Percentiles rank a stretch among this genome's conserved stretches.
Conservation (phyloP, 2,113 vertebrate genomes). For the Erythrocercus mccallii region DNA sequence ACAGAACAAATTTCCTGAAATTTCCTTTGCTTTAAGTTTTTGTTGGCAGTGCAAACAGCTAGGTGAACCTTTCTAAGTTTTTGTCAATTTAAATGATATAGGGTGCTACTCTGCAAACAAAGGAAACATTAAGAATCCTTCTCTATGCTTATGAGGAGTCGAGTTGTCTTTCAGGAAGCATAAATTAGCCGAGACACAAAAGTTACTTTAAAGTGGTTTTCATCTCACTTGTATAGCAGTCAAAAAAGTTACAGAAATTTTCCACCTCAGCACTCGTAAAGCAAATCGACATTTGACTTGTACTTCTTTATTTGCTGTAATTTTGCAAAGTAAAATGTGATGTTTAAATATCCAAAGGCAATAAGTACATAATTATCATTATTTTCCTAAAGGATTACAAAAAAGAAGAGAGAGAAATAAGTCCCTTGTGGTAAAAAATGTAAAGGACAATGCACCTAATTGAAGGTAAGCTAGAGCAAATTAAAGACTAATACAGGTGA, state of each 20-base stretch:
- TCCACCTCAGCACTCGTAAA: not conserved
- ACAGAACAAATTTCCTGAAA: not conserved
- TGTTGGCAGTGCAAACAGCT: not conserved
- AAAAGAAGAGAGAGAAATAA: not conserved
- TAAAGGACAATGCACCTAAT: not conserved
- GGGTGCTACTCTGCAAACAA: not conserved
- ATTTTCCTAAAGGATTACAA: not conserved
- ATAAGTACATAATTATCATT: not conserved
- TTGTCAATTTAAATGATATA: not conserved
- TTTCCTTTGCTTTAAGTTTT: not conserved
- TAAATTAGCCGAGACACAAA: not conserved
- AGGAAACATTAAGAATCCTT: not conserved
- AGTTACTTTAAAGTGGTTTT: conserved; percentile 14
- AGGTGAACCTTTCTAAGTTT: not conserved
- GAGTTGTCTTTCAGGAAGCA: not conserved
- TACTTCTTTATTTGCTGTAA: conserved; percentile 11
- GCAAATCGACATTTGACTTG: not conserved
- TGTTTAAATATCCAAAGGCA: conserved; percentile 11
- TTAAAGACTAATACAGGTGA: not conserved
- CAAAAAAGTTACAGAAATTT: conserved; percentile 28
- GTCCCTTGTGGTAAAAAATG: not conserved
- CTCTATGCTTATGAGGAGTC: not conserved
- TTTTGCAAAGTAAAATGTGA: conserved; percentile 5
- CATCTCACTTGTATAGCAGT: not conserved
- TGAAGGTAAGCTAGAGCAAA: not conserved